These are phyloP conservation scores for Sicus ferrugineus DNA, from an alignment of 2,888 invertebrate species.

Conservation along the genomic window DNA sequence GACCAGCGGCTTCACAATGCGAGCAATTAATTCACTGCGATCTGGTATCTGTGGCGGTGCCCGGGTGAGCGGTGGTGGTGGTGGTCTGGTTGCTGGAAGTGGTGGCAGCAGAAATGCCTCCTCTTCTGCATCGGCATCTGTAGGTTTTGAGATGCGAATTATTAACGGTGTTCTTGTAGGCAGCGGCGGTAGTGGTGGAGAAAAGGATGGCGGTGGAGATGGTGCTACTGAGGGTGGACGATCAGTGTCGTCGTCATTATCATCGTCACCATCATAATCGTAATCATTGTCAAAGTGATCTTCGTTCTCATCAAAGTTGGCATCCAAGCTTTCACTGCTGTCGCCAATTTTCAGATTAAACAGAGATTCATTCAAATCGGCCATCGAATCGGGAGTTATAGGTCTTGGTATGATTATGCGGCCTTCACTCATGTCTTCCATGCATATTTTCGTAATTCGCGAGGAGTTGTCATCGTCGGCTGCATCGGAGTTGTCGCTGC, in stretches of 20 bases:
- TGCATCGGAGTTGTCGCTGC: conserved; percentile 49
- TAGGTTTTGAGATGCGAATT: conserved; percentile 18
- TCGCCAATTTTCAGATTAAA: conserved; percentile 48
- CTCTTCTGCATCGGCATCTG: conserved; percentile 37
- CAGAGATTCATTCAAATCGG: neutral
- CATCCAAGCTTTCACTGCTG: conserved; percentile 54
- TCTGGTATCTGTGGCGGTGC: conserved; percentile 48
- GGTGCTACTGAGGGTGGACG: conserved; percentile 51
- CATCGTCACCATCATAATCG: conserved; percentile 35
- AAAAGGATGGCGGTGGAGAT: conserved; percentile 48
- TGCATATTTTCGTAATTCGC: conserved; percentile 44
- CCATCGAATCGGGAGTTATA: neutral
- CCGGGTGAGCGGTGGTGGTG: conserved; percentile 37
- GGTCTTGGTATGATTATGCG: neutral
- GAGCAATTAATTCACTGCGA: conserved; percentile 52
- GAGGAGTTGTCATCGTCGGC: conserved; percentile 49
- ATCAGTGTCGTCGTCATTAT: conserved; percentile 38
- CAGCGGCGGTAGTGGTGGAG: conserved; percentile 54
- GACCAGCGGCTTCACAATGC: conserved; percentile 55
- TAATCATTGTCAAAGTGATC: conserved; percentile 32
- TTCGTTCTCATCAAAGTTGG: conserved; percentile 45
- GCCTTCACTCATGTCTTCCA: conserved; percentile 30
- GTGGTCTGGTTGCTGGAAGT: conserved; percentile 34
- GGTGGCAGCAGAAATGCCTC: conserved; percentile 43
- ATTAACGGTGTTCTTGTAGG: conserved; percentile 47